Base-by-base conservation (phyloP, 2,888 invertebrate genomes). In the Thera obeliscata region DNA sequence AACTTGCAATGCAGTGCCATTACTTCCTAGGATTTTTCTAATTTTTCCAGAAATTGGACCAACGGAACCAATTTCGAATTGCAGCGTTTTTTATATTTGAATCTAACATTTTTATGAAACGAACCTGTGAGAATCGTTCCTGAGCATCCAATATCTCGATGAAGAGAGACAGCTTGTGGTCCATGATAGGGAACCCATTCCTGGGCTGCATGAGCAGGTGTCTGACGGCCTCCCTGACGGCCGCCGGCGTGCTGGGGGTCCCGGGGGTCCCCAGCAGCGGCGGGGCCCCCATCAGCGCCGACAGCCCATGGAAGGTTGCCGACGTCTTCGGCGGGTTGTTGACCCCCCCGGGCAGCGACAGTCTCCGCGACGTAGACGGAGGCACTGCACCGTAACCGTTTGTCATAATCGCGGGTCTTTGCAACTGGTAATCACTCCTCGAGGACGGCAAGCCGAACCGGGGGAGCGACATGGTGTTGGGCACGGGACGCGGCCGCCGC, bases 71-170 rank as follows among this genome's bases (percentile, higher is more conserved):
- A 41, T 9, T 9, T 46, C 9, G 1, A 54, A 43, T 33, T 9
- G 41, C 22, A 33, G 52, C 11, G 7, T 22, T 2, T 43, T 12
- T 3, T 12, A 22, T 22, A 9, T 56, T 52, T 2, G 2, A 7
- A 43, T 56, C 22, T 8, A 12, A 41, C 56, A 6, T n/a, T 38
- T 22, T 6, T 9, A 2, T 9, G 3, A 7, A 46, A 56, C 55
- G 46, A 61, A 66, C 97, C 97, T 97, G 96, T 83, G 96, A 96
- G 84, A 97, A 96, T 84, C 95, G 94, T 85, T 97, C 96, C 94
- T 97, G 97, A 64, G 97, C 96, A 85, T 97, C 97, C 87, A 97
- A 94, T 79, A 97, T 97, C 82, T 97, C 97, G 85, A 97, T 96
- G 91, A 97, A 96, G 59, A 97, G 94, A 55, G 96, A 95, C 82